Evolutionary conservation across 2,888 invertebrate species (phyloP).

Genomic region (Cistogaster globosa): DNA sequence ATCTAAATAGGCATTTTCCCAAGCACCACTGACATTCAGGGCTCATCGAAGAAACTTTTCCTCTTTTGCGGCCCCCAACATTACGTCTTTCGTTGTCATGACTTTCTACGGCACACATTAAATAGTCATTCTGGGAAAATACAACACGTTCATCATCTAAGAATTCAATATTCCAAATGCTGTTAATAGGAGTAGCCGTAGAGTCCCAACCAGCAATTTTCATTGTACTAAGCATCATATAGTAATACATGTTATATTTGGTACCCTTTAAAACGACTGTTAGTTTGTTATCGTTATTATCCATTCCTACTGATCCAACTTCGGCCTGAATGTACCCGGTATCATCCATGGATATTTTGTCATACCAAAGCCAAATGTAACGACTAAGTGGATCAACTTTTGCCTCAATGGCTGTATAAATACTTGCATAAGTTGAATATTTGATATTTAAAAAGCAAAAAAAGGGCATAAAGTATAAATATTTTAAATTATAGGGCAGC

Average conservation of each 20-base stretch:
- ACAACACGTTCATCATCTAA: constrained; percentile 41
- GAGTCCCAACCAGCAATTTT: constrained; percentile 52
- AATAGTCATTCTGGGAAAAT: constrained; percentile 39
- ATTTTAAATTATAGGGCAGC: constrained; percentile 42
- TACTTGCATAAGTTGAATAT: constrained; percentile 46
- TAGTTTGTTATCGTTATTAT: background rate
- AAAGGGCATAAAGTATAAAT: constrained; percentile 52
- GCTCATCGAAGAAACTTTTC: background rate
- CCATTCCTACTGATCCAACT: background rate
- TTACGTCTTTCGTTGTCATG: constrained; percentile 42
- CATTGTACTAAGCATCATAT: constrained; percentile 44
- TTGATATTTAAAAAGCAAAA: constrained; percentile 55
- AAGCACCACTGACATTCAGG: constrained; percentile 56
- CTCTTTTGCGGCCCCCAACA: constrained; percentile 8
- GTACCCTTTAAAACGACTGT: constrained; percentile 34
- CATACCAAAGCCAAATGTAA: constrained; percentile 59
- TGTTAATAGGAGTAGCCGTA: background rate
- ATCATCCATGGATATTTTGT: constrained; percentile 50
- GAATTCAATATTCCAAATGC: constrained; percentile 57
- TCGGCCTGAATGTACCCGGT: constrained; percentile 39
- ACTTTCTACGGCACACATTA: constrained; percentile 46
- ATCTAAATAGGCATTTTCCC: constrained; percentile 32
- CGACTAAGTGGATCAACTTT: constrained; percentile 51
- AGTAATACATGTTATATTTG: constrained; percentile 51
- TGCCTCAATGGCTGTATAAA: constrained; percentile 42